phyloP scores from a whole-genome alignment of 2,113 vertebrate species.

The Scomber scombrus region DNA sequence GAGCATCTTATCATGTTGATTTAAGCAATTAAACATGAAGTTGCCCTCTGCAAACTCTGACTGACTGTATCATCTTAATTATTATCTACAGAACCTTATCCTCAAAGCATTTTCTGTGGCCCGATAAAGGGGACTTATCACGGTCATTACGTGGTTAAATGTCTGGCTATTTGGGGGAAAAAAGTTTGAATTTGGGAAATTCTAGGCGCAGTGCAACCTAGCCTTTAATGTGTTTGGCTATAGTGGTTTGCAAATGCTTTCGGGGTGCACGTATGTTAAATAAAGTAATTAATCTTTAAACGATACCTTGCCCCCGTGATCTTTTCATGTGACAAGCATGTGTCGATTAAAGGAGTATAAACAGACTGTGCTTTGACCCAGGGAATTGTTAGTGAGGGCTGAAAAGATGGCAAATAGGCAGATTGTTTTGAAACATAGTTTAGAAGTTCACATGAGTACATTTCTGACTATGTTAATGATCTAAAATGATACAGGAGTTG shows the following conservation, averaged over 20 bases:
- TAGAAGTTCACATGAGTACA: slow-evolving; percentile 27
- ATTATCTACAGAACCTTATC: slow-evolving; percentile 85
- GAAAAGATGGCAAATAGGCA: slow-evolving; percentile 51
- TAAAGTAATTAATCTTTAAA: slow-evolving; percentile 71
- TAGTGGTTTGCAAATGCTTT: slow-evolving; percentile 70
- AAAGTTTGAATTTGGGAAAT: slow-evolving; percentile 75
- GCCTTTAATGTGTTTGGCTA: slow-evolving; percentile 79
- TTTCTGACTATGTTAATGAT: not conserved
- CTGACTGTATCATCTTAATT: slow-evolving; percentile 86
- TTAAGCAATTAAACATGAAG: slow-evolving; percentile 89
- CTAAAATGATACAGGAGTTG: not conserved
- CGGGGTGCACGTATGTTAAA: slow-evolving; percentile 70
- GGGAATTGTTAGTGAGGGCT: slow-evolving; percentile 71
- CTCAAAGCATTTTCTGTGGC: slow-evolving; percentile 85
- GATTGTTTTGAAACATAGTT: slow-evolving; percentile 24
- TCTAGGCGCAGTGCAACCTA: slow-evolving; percentile 65
- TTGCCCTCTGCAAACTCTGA: slow-evolving; percentile 82
- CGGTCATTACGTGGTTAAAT: slow-evolving; percentile 85
- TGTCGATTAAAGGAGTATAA: slow-evolving; percentile 52
- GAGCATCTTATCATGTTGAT: slow-evolving; percentile 86
- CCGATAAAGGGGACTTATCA: slow-evolving; percentile 84
- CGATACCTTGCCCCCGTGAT: slow-evolving; percentile 58
- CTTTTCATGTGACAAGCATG: slow-evolving; percentile 41
- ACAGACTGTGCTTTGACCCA: slow-evolving; percentile 64
- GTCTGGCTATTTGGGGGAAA: slow-evolving; percentile 80